phyloP scores from a whole-genome alignment of 2,113 vertebrate species.

The Aptenodytes forsteri region DNA sequence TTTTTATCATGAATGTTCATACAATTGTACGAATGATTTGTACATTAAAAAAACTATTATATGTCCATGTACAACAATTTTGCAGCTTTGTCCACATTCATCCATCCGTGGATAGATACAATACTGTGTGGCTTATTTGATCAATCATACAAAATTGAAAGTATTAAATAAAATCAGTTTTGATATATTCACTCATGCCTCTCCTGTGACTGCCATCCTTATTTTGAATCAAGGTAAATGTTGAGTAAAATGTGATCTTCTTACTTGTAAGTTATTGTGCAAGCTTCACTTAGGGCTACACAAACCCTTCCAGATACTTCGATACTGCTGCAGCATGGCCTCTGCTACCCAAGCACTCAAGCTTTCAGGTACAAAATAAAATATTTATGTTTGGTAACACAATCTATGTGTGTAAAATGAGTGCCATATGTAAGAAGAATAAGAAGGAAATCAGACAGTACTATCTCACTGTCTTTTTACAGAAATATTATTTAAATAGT shows the following conservation, averaged over 20 bases:
- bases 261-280: background rate
- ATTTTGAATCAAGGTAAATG: background rate
- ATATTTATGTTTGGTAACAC: background rate
- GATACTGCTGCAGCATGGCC: background rate
- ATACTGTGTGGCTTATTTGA: background rate
- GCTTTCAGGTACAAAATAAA: background rate
- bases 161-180: background rate
- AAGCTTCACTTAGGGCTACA: background rate
- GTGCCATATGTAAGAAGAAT: background rate
- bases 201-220: background rate
- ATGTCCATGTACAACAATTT: background rate
- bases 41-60: background rate
- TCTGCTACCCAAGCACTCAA: background rate
- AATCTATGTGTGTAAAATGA: background rate
- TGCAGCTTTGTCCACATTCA: background rate
- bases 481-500: background rate
- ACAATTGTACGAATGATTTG: background rate
- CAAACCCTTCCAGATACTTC: background rate
- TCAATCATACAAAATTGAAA: background rate
- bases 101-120: background rate
- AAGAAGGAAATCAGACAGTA: background rate
- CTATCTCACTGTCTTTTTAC: background rate
- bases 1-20: background rate
- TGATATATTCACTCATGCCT: background rate
- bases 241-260: background rate